Evolutionary conservation across 2,888 invertebrate species (phyloP).

Genomic region (Phengaris arion): DNA sequence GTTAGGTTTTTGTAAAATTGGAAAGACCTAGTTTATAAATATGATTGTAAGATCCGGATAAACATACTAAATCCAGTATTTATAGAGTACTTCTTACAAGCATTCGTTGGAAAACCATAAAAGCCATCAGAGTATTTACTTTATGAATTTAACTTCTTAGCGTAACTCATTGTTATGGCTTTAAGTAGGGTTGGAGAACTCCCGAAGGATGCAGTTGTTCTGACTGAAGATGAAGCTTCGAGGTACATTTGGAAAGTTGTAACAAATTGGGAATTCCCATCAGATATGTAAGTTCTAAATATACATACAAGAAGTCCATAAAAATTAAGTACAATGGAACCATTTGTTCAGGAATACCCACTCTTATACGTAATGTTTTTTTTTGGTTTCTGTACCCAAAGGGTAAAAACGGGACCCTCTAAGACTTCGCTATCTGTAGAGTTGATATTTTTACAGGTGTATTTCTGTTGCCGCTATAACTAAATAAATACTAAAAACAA

Average conservation of each 20-base stretch:
- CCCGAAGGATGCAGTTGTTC: slow-evolving; percentile 80
- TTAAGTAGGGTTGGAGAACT: slow-evolving; percentile 73
- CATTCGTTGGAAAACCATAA: background rate
- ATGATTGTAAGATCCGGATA: no score
- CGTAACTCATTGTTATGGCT: slow-evolving; percentile 67
- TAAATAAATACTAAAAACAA: no score
- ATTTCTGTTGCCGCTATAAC: no score
- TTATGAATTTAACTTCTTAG: background rate
- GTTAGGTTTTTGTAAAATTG: no score
- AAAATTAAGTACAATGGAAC: background rate
- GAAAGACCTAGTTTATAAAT: no score
- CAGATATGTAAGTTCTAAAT: slow-evolving; percentile 79
- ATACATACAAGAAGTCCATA: background rate
- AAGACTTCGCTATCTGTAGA: no score
- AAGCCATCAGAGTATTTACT: background rate
- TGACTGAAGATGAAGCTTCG: slow-evolving; percentile 80
- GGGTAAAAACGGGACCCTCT: no score
- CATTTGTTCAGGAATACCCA: background rate
- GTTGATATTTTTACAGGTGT: no score
- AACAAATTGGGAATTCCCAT: slow-evolving; percentile 76
- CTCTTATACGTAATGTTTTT: background rate
- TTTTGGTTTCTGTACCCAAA: no score
- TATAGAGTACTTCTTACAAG: background rate
- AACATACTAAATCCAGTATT: background rate
- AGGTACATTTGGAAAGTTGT: slow-evolving; percentile 80